phyloP scores from a whole-genome alignment of 1,140 invertebrate genomes.

The Vollenhovia emeryi region DNA sequence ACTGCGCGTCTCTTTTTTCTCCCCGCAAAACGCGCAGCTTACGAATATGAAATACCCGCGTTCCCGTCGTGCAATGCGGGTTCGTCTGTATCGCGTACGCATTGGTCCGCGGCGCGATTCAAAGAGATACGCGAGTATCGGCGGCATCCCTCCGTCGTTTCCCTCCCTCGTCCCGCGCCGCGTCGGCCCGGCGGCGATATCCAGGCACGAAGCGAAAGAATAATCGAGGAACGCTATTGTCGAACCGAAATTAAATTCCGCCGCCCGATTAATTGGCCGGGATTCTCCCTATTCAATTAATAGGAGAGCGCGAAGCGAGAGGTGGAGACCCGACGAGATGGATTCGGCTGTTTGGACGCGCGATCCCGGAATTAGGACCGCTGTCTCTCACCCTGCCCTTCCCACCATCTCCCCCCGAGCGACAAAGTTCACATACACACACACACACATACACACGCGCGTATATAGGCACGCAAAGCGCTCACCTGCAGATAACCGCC shows the following conservation, averaged over 20 bases:
- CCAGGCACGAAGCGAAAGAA: slow-evolving; percentile 34
- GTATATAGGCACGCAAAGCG: not conserved
- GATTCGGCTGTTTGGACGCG: not conserved
- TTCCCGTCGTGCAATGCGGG: not conserved
- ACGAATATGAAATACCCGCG: not conserved
- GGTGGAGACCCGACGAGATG: not conserved
- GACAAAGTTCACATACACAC: not conserved
- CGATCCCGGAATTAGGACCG: slow-evolving; percentile 23
- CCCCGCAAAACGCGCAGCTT: not conserved
- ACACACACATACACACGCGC: too few relatives aligned
- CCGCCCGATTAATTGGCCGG: slow-evolving; percentile 40
- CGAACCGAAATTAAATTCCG: slow-evolving; percentile 48
- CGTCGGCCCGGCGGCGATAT: not conserved
- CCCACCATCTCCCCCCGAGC: too few relatives aligned
- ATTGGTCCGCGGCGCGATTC: slow-evolving; percentile 11
- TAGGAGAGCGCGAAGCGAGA: slow-evolving; percentile 4
- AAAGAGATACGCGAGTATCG: slow-evolving; percentile 19
- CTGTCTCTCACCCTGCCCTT: not conserved
- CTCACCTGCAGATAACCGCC: slow-evolving; percentile 94
- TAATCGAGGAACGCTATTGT: slow-evolving; percentile 43
- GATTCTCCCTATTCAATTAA: slow-evolving; percentile 50
- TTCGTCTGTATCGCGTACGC: not conserved
- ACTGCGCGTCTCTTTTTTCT: not conserved
- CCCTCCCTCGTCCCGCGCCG: not conserved
- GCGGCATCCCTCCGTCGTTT: not conserved